Percentiles rank a stretch among this genome's conserved stretches.
Conservation (phyloP, 2,113 vertebrate species). For the Xiphias gladius region DNA sequence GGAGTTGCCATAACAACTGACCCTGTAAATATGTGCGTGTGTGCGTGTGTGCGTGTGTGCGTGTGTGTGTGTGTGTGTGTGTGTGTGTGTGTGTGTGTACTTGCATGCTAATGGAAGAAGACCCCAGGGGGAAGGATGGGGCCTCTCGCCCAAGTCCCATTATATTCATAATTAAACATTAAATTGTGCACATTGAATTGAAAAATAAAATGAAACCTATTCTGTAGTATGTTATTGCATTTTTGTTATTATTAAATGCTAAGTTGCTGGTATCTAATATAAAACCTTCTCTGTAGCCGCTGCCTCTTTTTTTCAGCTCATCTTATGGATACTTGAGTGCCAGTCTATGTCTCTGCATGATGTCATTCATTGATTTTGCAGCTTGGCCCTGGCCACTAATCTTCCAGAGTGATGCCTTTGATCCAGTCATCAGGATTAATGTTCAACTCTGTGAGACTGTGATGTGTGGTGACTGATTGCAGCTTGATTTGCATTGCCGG, state of each 20-base stretch:
- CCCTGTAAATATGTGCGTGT: conserved; percentile 30
- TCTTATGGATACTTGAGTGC: conserved; percentile 29
- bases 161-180: conserved; percentile 7
- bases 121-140: conserved; percentile 10
- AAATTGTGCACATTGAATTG: neutral
- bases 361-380: conserved; percentile 76
- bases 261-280: neutral
- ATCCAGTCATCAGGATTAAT: conserved; percentile 59
- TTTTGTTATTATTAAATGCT: neutral
- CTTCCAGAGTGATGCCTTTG: conserved; percentile 57
- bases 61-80: conserved; percentile 6
- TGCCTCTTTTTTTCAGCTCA: conserved; percentile 20
- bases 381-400: conserved; percentile 58
- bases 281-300: conserved; percentile 5
- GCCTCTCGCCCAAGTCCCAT: conserved; percentile 1
- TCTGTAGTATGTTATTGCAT: neutral
- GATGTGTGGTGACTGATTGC: conserved; percentile 53
- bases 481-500: conserved; percentile 23
- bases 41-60: conserved; percentile 9
- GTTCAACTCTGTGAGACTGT: conserved; percentile 36
- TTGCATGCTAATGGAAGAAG: conserved; percentile 53
- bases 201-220: neutral
- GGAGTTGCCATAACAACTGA: conserved; percentile 46
- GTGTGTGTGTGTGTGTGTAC: conserved; percentile 3
- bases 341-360: conserved; percentile 51